Evolutionary conservation across 2,797 vertebrate species (phyloP), one percentile per base, ranked within the genome.

Genomic region (Halcyon badia): DNA sequence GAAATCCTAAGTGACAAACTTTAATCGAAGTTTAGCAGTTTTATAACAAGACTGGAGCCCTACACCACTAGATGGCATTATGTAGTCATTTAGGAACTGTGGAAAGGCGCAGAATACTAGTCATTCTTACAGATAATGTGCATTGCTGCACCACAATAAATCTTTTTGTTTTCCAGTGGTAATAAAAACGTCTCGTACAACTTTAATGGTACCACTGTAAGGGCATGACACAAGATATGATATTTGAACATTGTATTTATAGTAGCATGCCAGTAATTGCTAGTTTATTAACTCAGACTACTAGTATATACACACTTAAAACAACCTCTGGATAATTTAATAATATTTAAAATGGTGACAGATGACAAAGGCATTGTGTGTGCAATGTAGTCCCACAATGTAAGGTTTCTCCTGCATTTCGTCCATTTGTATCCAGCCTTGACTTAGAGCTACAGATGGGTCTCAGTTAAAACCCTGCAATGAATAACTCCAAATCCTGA

Each of bases 51-150:
- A 8, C 12, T 58, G 64, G 56, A 78, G 46, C 6, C 6, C 5
- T 37, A 0, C 4, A 42, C 97, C 98, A 96, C 92, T 94, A 98
- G 98, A 79, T 96, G 97, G 97, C 97, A 58, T 42, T 79, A 69
- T 88, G 33, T 61, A 77, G 83, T 93, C 51, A n/a, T 13, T 78
- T 30, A 69, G 57, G 35, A 75, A 31, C 10, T 31, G 5, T 5
- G 37, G 57, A 41, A 71, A 76, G 20, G 31, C 4, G 1, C 14
- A 11, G 25, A 26, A 28, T 49, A 1, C n/a, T 35, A 22, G 9
- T 22, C 58, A 72, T 6, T 10, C 21, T 2, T 5, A 4, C 20
- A 69, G 35, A 7, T 65, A 30, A 58, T 0, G 0, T 61, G 68
- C 39, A 60, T 64, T 51, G 33, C 58, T 39, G n/a, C 49, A 66